Base-by-base conservation (phyloP, 2,797 vertebrate species). In the Lemur catta region DNA sequence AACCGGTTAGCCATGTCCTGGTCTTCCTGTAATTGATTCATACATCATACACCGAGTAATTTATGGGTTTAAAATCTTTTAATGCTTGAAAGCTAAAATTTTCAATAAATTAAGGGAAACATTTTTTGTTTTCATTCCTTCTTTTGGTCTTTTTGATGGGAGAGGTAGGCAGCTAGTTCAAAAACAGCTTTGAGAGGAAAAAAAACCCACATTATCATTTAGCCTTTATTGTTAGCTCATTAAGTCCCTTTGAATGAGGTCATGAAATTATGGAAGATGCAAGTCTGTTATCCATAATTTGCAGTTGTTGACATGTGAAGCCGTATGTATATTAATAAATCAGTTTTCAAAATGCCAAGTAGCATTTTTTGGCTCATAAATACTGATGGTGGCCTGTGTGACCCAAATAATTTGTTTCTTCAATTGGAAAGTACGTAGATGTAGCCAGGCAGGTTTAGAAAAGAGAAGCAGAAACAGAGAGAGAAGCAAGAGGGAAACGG, bases 241-340 rank as follows among this genome's bases (percentile, higher is more conserved):
- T 96, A 85, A 95, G 92, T 97, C 65, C 55, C 91, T 91, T 52
- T 93, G 92, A 98, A 97, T 18, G 96, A 80, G 61, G 82, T 93
- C 97, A 96, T 98, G 97, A 98, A 98, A 98, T 98, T 97, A 96
- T 41, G 94, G 81, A 84, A 98, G 97, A 98, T 97, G 93, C 84
- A 98, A 98, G 98, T 98, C 95, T 97, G 97, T 98, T 98, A 98
- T 98, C 98, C 98, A 63, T 95, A 95, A 93, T 94, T 97, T 98
- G 97, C 98, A 98, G 98, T 97, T 97, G 98, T 97, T 98, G 98
- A 98, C 96, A 97, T 35, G 55, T 46, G 96, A 97, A 98, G 97
- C 88, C 89, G 91, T 87, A 63, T 67, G 81, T 84, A 96, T 96
- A 97, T 97, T 98, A 98, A 98, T 97, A 98, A 98, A 97, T 93